Conservation (phyloP, 2,888 invertebrate species). For the Cinara cedri region DNA sequence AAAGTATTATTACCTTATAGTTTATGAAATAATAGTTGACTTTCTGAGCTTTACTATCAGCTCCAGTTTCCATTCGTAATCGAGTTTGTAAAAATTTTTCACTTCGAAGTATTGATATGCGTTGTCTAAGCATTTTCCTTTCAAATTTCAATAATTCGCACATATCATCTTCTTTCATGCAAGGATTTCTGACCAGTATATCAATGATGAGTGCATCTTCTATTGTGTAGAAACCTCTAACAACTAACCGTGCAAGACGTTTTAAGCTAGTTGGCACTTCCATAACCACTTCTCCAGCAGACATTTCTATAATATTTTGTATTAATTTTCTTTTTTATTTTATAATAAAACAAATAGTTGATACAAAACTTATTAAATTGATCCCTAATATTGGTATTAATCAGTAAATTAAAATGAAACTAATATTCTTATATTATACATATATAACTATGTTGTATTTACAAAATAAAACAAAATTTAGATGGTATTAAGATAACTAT, state of each 20-base stretch:
- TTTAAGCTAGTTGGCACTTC: conserved; percentile 94
- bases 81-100: conserved; percentile 94
- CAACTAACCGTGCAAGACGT: conserved; percentile 87
- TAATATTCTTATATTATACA: too few relatives aligned
- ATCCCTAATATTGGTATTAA: too few relatives aligned
- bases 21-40: conserved; percentile 98
- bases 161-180: conserved; percentile 91
- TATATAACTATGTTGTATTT: too few relatives aligned
- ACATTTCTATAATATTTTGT: conserved; percentile 30
- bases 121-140: conserved; percentile 86
- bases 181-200: conserved; percentile 93
- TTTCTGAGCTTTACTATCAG: conserved; percentile 92
- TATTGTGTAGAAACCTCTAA: conserved; percentile 89
- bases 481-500: too few relatives aligned
- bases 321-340: neutral
- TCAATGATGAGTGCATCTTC: conserved; percentile 95
- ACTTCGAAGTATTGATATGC: conserved; percentile 83
- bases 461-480: too few relatives aligned
- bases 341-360: neutral
- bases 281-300: conserved; percentile 64
- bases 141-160: conserved; percentile 92
- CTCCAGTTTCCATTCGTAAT: conserved; percentile 92
- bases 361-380: too few relatives aligned
- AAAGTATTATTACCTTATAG: conserved; percentile 72
- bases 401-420: too few relatives aligned